These are phyloP conservation scores for Sus scrofa DNA, from an alignment of 2,113 vertebrate genomes.

Conservation along the genomic window T2T-Sscrofa CM000812.6:157441001-157441500, in stretches of 20 bases:
- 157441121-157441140: background rate
- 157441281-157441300: too few relatives aligned
- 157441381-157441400: rapidly evolving
- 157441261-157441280: too few relatives aligned
- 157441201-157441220: background rate
- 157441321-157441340: background rate
- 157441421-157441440: rapidly evolving
- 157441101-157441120: background rate
- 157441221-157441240: background rate
- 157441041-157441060: background rate
- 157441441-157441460: background rate
- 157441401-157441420: too few relatives aligned
- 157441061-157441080: background rate
- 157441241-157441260: background rate
- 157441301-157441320: rapidly evolving
- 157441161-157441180: background rate
- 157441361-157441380: rapidly evolving
- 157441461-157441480: too few relatives aligned
- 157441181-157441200: background rate
- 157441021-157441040: background rate
- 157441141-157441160: background rate
- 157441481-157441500: background rate
- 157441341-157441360: background rate
- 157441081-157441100: rapidly evolving
- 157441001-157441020: rapidly evolving